Evolutionary conservation across 23 tunicate genomes (phyloP).

Genomic region (Trididemnum clinides): DNA sequence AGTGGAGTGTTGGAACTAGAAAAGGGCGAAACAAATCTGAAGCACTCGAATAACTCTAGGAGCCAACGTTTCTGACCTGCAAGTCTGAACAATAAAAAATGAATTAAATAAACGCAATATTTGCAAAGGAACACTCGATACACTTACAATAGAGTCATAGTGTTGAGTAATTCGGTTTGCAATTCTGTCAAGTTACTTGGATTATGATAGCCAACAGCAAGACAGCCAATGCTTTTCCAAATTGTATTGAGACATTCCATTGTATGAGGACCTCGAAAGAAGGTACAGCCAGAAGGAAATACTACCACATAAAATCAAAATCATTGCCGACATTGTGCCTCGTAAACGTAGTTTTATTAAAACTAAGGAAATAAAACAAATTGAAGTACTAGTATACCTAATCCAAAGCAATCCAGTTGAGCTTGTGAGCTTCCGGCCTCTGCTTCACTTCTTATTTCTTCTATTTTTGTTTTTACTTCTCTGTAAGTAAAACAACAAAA

Average conservation of each 20-base stretch:
- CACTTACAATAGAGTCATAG: too few species aligned
- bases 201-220: neutral
- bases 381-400: too few species aligned
- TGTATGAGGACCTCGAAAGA: neutral
- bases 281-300: neutral
- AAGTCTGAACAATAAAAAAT: too few species aligned
- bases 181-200: neutral
- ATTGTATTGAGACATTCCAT: neutral
- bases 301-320: neutral
- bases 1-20: too few species aligned
- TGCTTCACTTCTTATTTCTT: neutral
- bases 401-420: slow-evolving; percentile 10
- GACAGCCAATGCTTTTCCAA: neutral
- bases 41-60: too few species aligned
- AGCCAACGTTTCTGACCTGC: too few species aligned
- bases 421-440: neutral
- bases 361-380: too few species aligned
- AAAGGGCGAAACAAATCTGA: too few species aligned
- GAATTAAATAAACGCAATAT: too few species aligned
- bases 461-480: neutral
- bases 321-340: neutral
- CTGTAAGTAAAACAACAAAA: neutral
- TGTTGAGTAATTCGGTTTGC: neutral
- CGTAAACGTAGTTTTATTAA: too few species aligned
- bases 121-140: too few species aligned